Conservation (phyloP, 2,113 vertebrate genomes). For the Channa maculata region DNA sequence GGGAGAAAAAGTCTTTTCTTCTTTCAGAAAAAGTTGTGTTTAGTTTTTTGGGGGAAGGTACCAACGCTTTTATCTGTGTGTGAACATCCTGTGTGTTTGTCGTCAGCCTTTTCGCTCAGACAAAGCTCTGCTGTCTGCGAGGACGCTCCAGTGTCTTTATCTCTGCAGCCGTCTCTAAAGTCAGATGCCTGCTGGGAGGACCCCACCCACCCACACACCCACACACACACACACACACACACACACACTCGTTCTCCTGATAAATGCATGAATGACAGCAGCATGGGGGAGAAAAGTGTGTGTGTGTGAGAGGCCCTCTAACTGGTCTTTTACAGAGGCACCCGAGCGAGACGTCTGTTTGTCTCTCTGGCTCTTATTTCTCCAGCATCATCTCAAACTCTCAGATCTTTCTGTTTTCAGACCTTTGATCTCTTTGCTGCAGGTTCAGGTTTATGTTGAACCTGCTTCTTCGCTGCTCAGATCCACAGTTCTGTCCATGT, state of each 20-base stretch:
- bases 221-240: no score
- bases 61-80: no score
- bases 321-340: constrained; percentile 36
- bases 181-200: constrained; percentile 36
- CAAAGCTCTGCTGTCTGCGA: constrained; percentile 15
- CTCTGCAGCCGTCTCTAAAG: constrained; percentile 40
- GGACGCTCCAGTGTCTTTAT: constrained; percentile 2
- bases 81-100: neutral
- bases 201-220: no score
- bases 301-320: no score
- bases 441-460: neutral
- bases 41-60: no score
- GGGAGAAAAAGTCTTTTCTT: no score
- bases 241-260: no score
- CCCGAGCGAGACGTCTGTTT: constrained; percentile 2
- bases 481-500: no score
- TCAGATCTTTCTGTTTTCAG: neutral
- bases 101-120: constrained; percentile 7
- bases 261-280: no score
- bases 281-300: no score
- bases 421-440: constrained; percentile 15
- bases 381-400: neutral
- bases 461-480: no score
- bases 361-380: constrained; percentile 38
- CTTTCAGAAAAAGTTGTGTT: no score